Conservation (phyloP, 2,888 invertebrate species). For the Dicyrtoma fusca region DNA sequence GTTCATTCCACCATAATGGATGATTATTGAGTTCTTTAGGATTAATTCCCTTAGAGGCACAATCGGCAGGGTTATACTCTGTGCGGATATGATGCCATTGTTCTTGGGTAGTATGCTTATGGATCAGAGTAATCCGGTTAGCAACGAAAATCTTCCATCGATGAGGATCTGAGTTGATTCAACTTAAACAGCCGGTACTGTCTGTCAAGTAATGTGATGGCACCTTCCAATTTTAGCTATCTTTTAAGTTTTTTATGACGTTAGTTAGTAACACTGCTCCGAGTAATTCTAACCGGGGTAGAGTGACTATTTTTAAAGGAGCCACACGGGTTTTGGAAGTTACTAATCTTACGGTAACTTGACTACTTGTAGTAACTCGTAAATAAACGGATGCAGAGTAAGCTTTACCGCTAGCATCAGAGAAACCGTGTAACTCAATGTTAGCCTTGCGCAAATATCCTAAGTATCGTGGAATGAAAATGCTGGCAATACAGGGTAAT, state of each 20-base stretch:
- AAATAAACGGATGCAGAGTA: constrained; percentile 22
- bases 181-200: constrained; percentile 57
- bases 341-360: too few species aligned
- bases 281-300: constrained; percentile 23
- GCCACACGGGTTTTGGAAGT: background rate
- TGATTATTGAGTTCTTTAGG: background rate
- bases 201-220: constrained; percentile 53
- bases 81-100: constrained; percentile 55
- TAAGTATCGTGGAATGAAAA: constrained; percentile 3
- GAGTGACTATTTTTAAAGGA: background rate
- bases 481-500: background rate
- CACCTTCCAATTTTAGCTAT: too few species aligned
- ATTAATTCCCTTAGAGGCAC: constrained; percentile 41
- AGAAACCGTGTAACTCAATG: constrained; percentile 16
- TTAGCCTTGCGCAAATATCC: background rate
- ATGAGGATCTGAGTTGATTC: constrained; percentile 48
- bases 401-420: constrained; percentile 10
- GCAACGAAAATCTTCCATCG: constrained; percentile 55
- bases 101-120: constrained; percentile 35
- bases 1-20: constrained; percentile 24
- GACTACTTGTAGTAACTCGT: too few species aligned
- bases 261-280: background rate
- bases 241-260: background rate
- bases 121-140: constrained; percentile 54
- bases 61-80: constrained; percentile 57